phyloP scores from a whole-genome alignment of 2,888 invertebrate genomes.

The Melipona beecheii region DNA sequence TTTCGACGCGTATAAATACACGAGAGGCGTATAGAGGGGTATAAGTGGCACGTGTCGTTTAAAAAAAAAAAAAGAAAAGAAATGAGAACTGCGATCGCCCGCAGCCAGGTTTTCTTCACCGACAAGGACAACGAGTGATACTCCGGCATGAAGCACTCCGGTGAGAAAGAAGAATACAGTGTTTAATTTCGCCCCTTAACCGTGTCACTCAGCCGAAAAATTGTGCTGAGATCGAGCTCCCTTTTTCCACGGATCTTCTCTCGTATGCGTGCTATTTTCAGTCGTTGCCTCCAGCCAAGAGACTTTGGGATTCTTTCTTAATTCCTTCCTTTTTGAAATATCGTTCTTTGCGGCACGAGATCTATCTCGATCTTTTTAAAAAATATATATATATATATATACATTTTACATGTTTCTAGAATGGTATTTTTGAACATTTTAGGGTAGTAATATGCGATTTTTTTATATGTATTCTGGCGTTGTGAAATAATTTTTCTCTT shows the following conservation, averaged over 20 bases:
- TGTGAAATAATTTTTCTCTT: no score
- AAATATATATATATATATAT: no score
- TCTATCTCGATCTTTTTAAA: neutral
- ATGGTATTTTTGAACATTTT: no score
- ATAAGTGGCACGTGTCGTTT: conserved; percentile 30
- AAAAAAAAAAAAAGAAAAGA: conserved; percentile 31
- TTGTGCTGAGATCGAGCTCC: conserved; percentile 24
- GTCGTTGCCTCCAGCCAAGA: conserved; percentile 5
- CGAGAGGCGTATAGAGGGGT: conserved; percentile 4
- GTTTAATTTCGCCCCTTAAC: conserved; percentile 50
- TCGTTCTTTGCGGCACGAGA: neutral
- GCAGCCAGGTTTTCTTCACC: conserved; percentile 14
- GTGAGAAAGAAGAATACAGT: conserved; percentile 35
- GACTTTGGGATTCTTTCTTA: neutral
- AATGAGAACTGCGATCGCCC: conserved; percentile 47
- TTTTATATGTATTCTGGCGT: no score
- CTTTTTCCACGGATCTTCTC: neutral
- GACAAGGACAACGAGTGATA: conserved; percentile 48
- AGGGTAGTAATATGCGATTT: no score
- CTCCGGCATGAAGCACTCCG: conserved; percentile 15
- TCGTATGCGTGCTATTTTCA: neutral
- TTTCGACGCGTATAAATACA: conserved; percentile 3
- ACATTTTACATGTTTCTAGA: no score
- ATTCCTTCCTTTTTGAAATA: neutral
- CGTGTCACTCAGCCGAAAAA: conserved; percentile 42